These are phyloP conservation scores for Epinephelus awoara DNA, from an alignment of 2,797 vertebrate species.

Conservation along the genomic window DNA sequence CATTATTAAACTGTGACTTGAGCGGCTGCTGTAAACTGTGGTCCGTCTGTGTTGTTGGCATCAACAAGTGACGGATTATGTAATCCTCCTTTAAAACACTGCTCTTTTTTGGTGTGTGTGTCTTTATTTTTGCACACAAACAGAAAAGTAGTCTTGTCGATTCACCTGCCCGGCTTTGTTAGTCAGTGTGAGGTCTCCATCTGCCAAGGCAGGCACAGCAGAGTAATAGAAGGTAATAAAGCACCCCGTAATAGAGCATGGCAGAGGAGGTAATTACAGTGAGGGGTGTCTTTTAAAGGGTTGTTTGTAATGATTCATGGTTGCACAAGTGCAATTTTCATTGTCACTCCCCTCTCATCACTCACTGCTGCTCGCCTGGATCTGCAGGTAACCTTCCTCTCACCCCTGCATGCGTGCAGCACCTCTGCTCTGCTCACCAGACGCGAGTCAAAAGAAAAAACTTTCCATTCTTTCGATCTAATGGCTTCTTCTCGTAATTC, in stretches of 20 bases:
- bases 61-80: constrained; percentile 38
- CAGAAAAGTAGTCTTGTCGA: constrained; percentile 29
- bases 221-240: constrained; percentile 80
- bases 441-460: background rate
- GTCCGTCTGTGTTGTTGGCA: constrained; percentile 3
- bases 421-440: constrained; percentile 6
- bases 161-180: constrained; percentile 74
- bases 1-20: background rate
- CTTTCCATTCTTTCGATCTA: constrained; percentile 18
- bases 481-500: background rate
- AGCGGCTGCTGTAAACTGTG: background rate
- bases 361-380: constrained; percentile 72
- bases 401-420: constrained; percentile 19
- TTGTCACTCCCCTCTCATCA: constrained; percentile 83
- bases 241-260: constrained; percentile 76
- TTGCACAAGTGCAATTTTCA: constrained; percentile 83
- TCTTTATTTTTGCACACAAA: constrained; percentile 15
- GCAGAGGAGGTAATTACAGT: constrained; percentile 84
- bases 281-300: constrained; percentile 80
- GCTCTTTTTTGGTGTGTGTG: constrained; percentile 12
- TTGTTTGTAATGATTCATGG: constrained; percentile 87
- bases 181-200: constrained; percentile 80
- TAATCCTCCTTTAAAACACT: constrained; percentile 31
- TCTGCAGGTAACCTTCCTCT: constrained; percentile 61
- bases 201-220: constrained; percentile 69